A percentile compares a stretch with the other conserved stretches of the same genome.
Conservation (phyloP, 2,888 invertebrate species). For the Brenthis daphne region DNA sequence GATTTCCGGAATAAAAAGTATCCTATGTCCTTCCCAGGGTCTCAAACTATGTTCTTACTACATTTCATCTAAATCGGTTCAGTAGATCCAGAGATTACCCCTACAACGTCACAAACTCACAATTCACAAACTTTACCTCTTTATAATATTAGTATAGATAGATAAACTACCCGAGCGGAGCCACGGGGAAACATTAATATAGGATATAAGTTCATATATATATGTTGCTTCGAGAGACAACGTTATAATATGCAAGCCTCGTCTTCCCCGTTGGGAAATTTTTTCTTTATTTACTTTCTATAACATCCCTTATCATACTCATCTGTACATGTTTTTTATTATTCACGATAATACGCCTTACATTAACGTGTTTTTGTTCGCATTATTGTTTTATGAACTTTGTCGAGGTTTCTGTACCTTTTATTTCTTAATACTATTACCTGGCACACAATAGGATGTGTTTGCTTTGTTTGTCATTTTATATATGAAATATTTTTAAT, state of each 20-base stretch:
- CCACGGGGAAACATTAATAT: too few relatives aligned
- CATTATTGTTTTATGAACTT: constrained; percentile 35
- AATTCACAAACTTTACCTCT: too few relatives aligned
- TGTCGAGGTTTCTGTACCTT: constrained; percentile 1
- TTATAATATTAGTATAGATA: too few relatives aligned
- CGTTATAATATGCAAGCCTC: constrained; percentile 45
- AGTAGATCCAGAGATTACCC: too few relatives aligned
- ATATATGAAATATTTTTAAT: not conserved
- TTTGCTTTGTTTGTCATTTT: not conserved
- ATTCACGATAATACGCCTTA: constrained; percentile 74
- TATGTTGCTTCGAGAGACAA: constrained; percentile 40
- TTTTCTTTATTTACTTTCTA: constrained; percentile 73
- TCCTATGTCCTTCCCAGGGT: too few relatives aligned
- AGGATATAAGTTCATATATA: constrained; percentile 10
- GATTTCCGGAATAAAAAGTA: too few relatives aligned
- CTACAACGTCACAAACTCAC: too few relatives aligned
- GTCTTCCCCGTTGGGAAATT: constrained; percentile 59
- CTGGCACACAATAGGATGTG: not conserved
- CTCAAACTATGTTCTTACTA: too few relatives aligned
- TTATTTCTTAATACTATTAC: not conserved
- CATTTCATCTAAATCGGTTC: too few relatives aligned
- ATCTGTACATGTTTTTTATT: constrained; percentile 71
- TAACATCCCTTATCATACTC: constrained; percentile 77
- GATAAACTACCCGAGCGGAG: too few relatives aligned
- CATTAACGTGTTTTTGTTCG: constrained; percentile 66